phyloP scores from a whole-genome alignment of 1,140 invertebrate species.

The Phymastichus coffea region DNA sequence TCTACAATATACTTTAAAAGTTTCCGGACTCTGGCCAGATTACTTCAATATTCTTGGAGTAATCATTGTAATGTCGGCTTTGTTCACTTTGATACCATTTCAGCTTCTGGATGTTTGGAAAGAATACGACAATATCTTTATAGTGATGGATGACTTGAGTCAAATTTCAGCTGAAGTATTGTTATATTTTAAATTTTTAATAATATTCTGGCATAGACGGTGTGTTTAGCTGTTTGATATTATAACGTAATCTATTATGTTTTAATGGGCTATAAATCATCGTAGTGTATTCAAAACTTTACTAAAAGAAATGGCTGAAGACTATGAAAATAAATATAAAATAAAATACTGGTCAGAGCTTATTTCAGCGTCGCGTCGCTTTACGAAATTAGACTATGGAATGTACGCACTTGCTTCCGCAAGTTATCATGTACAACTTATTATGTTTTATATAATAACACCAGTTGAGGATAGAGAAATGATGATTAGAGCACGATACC shows the following conservation, averaged over 20 bases:
- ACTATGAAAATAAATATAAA: background rate
- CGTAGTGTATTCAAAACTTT: background rate
- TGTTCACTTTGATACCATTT: background rate
- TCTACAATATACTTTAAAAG: background rate
- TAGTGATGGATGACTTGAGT: background rate
- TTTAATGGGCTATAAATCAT: too few species aligned
- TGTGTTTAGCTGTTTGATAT: too few species aligned
- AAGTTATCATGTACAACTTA: background rate
- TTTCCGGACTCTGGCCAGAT: conserved; percentile 1
- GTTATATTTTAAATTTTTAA: background rate
- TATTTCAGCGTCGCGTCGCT: too few species aligned
- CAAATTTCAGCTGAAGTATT: background rate
- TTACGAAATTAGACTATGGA: conserved; percentile 2
- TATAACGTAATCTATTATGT: too few species aligned
- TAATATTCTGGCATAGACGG: background rate
- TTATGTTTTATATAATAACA: background rate
- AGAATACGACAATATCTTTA: background rate
- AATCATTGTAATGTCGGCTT: background rate
- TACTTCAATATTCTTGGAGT: background rate
- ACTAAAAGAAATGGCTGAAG: background rate
- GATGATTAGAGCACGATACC: background rate
- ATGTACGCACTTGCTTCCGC: background rate
- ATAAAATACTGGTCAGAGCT: too few species aligned
- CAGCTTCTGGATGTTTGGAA: background rate
- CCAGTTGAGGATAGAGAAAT: background rate